These are phyloP conservation scores for Chlorops oryzae DNA, from an alignment of 1,140 invertebrate genomes.

Conservation along the genomic window DNA sequence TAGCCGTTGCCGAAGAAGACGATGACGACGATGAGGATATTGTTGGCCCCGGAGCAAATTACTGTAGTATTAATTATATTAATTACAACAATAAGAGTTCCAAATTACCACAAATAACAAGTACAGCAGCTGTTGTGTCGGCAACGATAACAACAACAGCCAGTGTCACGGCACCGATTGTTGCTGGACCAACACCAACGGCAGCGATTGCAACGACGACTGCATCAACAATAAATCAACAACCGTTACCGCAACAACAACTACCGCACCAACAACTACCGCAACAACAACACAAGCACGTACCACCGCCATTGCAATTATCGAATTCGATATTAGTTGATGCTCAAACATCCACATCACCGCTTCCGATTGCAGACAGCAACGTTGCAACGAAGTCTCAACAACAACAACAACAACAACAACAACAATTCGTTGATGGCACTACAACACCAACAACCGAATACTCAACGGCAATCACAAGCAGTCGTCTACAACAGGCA, in stretches of 20 bases:
- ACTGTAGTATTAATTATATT: slow-evolving; percentile 43
- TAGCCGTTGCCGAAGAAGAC: slow-evolving; percentile 43
- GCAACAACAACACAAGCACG: slow-evolving; percentile 9
- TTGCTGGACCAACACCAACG: slow-evolving; percentile 9
- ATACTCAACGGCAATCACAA: slow-evolving; percentile 39
- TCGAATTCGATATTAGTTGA: slow-evolving; percentile 21
- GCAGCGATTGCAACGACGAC: neutral
- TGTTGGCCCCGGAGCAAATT: slow-evolving; percentile 38
- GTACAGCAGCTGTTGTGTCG: slow-evolving; percentile 20
- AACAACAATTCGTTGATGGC: slow-evolving; percentile 17
- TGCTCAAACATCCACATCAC: slow-evolving; percentile 41
- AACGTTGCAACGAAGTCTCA: slow-evolving; percentile 3
- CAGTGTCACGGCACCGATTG: slow-evolving; percentile 3
- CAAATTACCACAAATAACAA: slow-evolving; percentile 36
- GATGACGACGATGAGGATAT: slow-evolving; percentile 39
- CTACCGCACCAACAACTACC: slow-evolving; percentile 14
- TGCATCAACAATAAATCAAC: slow-evolving; percentile 14
- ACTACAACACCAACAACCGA: slow-evolving; percentile 40
- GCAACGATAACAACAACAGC: slow-evolving; percentile 29
- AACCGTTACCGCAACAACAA: slow-evolving; percentile 19
- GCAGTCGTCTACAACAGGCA: slow-evolving; percentile 37
- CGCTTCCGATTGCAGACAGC: slow-evolving; percentile 21
- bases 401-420: neutral
- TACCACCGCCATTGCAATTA: slow-evolving; percentile 18
- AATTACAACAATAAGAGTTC: slow-evolving; percentile 45